Evolutionary conservation across 2,113 vertebrate species (phyloP).

Genomic region (Benitochromis conjunctus): DNA sequence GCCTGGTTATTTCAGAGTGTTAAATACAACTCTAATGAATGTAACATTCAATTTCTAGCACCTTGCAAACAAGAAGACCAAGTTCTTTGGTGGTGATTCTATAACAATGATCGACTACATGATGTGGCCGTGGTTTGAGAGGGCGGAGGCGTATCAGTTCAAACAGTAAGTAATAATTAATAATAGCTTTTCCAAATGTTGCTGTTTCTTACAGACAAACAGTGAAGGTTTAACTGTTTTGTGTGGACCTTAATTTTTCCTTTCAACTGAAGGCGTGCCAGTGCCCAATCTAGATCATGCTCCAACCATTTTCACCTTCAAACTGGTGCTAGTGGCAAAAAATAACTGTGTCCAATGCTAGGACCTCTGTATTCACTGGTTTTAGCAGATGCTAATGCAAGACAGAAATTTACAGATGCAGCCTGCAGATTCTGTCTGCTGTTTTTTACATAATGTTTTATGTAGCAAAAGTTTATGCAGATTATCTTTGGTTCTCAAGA

Average conservation of each 20-base stretch:
- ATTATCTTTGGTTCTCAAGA: too few relatives aligned
- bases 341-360: background rate
- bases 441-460: background rate
- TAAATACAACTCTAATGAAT: background rate
- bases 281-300: background rate
- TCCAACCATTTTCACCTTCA: background rate
- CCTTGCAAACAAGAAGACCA: slow-evolving; percentile 73
- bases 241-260: slow-evolving; percentile 27
- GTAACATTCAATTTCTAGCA: slow-evolving; percentile 55
- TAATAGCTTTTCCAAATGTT: background rate
- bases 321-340: background rate
- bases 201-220: background rate
- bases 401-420: background rate
- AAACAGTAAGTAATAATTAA: background rate
- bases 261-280: background rate
- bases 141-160: background rate
- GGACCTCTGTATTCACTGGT: background rate
- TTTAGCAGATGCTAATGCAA: background rate
- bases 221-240: background rate
- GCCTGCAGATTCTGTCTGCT: background rate
- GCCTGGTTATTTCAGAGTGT: background rate
- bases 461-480: too few relatives aligned
- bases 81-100: slow-evolving; percentile 62
- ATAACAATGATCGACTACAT: slow-evolving; percentile 87
- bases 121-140: slow-evolving; percentile 94